Evolutionary conservation across 2,888 invertebrate species (phyloP).

Genomic region (Onchidella celtica): DNA sequence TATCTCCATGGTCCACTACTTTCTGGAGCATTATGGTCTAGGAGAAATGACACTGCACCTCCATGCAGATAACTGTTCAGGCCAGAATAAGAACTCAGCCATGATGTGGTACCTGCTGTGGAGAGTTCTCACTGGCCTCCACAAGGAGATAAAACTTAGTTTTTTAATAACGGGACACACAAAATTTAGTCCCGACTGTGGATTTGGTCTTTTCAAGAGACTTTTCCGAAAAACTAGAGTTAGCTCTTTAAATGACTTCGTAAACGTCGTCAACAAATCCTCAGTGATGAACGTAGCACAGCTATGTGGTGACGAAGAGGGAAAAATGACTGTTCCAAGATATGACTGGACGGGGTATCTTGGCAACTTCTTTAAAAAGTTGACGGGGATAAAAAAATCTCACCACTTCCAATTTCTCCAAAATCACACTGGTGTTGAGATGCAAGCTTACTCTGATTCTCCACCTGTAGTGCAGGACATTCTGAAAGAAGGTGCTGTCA

Average conservation of each 20-base stretch:
- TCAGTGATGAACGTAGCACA: constrained; percentile 5
- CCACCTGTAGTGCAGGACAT: not conserved
- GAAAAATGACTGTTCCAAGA: constrained; percentile 32
- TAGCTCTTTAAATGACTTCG: not conserved
- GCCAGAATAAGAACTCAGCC: constrained; percentile 27
- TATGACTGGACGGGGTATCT: constrained; percentile 49
- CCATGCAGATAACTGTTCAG: constrained; percentile 29
- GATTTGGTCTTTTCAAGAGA: constrained; percentile 24
- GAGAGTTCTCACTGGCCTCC: constrained; percentile 42
- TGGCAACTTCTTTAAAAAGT: constrained; percentile 19
- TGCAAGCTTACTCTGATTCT: not conserved
- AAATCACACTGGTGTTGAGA: not conserved
- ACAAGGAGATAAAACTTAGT: constrained; percentile 20
- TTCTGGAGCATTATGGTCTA: constrained; percentile 13
- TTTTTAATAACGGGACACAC: constrained; percentile 47
- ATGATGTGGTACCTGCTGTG: constrained; percentile 40
- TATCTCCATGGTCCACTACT: constrained; percentile 11
- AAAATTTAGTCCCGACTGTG: constrained; percentile 48
- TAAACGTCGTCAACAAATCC: not conserved
- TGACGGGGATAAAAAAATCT: constrained; percentile 38
- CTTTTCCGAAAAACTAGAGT: not conserved
- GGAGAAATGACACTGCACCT: constrained; percentile 2
- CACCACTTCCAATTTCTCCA: not conserved
- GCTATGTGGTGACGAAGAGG: not conserved
- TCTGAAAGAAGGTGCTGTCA: constrained; percentile 7